Percentiles rank a stretch among this genome's conserved stretches.
phyloP scores from a whole-genome alignment of 2,797 vertebrate genomes.

The Pantherophis vulpinus region DNA sequence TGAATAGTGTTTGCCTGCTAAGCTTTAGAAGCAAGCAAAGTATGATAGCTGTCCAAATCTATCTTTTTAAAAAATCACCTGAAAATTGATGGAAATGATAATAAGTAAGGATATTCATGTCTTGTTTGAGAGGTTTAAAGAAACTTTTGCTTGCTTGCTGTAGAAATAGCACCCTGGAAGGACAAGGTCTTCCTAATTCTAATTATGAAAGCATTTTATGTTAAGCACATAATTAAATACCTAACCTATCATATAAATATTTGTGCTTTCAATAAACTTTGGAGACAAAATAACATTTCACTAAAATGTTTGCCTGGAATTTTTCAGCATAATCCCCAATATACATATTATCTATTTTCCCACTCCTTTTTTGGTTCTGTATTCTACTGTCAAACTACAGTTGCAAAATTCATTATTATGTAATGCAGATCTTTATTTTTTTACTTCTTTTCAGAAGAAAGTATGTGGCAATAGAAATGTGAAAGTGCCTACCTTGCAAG shows the following conservation, averaged over 20 bases:
- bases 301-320: conserved; percentile 28
- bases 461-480: conserved; percentile 37
- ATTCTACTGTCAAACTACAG: conserved; percentile 26
- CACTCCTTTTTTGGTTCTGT: conserved; percentile 38
- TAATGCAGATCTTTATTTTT: conserved; percentile 46
- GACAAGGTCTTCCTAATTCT: background rate
- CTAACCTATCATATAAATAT: background rate
- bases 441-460: conserved; percentile 49
- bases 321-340: conserved; percentile 27
- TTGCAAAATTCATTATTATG: conserved; percentile 32
- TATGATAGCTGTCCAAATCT: background rate
- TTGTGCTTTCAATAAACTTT: background rate
- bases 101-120: background rate
- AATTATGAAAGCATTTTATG: conserved; percentile 16
- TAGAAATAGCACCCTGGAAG: background rate
- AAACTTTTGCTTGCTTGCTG: background rate
- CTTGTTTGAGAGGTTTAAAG: background rate
- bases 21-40: background rate
- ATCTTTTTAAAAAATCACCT: background rate
- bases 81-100: background rate
- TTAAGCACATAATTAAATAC: background rate
- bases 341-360: conserved; percentile 17
- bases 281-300: conserved; percentile 22
- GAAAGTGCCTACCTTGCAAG: conserved; percentile 42
- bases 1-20: background rate